These are phyloP conservation scores for Keiferia lycopersicella DNA, from an alignment of 2,888 invertebrate genomes.

Conservation along the genomic window DNA sequence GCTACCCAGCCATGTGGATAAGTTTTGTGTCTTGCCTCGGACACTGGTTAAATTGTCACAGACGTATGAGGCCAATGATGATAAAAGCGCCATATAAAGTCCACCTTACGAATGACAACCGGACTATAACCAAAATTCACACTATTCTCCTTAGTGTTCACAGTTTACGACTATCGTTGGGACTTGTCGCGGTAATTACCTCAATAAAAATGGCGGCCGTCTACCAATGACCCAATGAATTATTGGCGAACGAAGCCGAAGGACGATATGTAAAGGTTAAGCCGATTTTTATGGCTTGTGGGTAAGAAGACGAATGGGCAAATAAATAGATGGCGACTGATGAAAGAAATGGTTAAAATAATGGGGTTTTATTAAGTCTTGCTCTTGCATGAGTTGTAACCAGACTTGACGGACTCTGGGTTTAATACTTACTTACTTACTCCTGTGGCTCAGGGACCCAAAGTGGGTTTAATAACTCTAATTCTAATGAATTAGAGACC, in stretches of 20 bases:
- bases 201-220: conserved; percentile 68
- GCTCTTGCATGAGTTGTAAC: no score
- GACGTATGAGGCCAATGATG: no score
- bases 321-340: neutral
- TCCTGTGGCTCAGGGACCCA: no score
- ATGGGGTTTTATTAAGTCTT: neutral
- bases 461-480: no score
- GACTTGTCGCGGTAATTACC: conserved; percentile 69
- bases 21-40: no score
- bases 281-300: conserved; percentile 10
- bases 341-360: neutral
- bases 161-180: conserved; percentile 33
- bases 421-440: no score
- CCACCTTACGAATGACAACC: no score
- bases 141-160: conserved; percentile 14
- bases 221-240: conserved; percentile 67
- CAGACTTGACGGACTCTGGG: no score
- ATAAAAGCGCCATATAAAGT: no score
- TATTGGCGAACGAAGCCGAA: conserved; percentile 40
- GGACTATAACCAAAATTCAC: neutral
- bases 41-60: no score
- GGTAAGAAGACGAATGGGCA: neutral
- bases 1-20: no score
- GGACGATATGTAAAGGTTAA: neutral
- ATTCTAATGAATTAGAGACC: no score